Conservation (phyloP, 1,140 invertebrate genomes). For the Drosophila tristis region DNA sequence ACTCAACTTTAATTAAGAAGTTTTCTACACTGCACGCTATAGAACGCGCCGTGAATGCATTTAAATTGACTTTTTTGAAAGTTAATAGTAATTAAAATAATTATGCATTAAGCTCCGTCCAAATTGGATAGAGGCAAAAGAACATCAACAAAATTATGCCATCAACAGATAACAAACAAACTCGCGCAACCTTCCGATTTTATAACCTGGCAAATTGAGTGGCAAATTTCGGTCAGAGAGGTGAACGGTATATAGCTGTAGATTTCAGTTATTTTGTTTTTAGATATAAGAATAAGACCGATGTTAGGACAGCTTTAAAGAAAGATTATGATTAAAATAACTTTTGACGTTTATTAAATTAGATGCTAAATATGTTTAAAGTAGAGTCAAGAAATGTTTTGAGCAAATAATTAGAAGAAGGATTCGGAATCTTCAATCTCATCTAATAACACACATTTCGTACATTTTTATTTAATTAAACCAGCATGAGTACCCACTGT, state of each 20-base stretch:
- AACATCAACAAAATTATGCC: conserved; percentile 2
- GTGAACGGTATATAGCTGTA: not conserved
- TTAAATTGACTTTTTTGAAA: conserved; percentile 29
- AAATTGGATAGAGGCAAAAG: conserved; percentile 14
- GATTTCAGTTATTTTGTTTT: no score
- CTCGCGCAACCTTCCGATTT: conserved; percentile 3
- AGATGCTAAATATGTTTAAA: no score
- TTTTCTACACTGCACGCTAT: conserved; percentile 48
- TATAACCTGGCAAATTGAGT: conserved; percentile 1
- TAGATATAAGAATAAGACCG: no score
- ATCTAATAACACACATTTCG: no score
- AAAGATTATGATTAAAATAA: no score
- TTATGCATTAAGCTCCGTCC: conserved; percentile 21
- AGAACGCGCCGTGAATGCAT: conserved; percentile 1
- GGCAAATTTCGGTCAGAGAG: not conserved
- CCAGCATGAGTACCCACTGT: no score
- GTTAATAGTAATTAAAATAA: conserved; percentile 55
- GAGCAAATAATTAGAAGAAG: no score
- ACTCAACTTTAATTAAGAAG: conserved; percentile 54
- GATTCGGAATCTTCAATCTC: no score
- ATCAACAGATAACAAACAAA: not conserved
- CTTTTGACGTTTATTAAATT: no score
- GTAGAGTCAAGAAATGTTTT: no score
- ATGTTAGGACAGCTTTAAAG: no score
- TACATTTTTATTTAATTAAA: no score